Evolutionary conservation across 92 coral and sea anemone genomes (phyloP).

Genomic region (Phymanthus crucifer): DNA sequence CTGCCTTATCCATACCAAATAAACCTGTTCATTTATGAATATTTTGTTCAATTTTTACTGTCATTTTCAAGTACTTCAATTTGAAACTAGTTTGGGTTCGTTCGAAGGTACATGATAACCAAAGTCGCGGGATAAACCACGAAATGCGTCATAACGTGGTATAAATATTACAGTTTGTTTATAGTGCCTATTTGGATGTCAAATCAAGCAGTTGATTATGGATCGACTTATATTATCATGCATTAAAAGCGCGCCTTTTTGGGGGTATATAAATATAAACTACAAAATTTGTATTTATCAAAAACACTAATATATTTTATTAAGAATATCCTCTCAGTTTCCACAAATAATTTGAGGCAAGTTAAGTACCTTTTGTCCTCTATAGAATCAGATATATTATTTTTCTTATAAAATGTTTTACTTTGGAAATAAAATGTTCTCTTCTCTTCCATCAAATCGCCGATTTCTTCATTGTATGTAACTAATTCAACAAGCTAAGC

Average conservation of each 20-base stretch:
- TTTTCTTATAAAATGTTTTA: constrained; percentile 2
- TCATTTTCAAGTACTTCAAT: neutral
- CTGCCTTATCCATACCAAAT: neutral
- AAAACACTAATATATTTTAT: neutral
- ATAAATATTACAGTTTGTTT: neutral
- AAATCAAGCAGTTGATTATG: neutral
- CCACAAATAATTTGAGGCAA: neutral
- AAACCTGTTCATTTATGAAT: neutral
- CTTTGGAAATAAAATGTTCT: neutral
- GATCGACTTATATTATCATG: neutral
- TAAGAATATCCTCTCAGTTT: neutral
- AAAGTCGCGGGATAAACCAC: neutral
- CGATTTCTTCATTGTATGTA: neutral
- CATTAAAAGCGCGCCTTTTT: neutral
- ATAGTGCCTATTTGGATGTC: neutral
- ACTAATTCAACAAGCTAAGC: neutral
- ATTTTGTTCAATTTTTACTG: neutral
- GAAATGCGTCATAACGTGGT: neutral
- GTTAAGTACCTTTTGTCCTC: neutral
- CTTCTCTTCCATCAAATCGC: neutral
- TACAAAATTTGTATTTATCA: neutral
- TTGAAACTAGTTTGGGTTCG: neutral
- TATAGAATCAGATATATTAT: neutral
- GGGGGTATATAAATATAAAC: neutral
- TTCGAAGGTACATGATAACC: neutral